phyloP scores from a whole-genome alignment of 2,888 invertebrate species.

The Bombyx huttoni region DNA sequence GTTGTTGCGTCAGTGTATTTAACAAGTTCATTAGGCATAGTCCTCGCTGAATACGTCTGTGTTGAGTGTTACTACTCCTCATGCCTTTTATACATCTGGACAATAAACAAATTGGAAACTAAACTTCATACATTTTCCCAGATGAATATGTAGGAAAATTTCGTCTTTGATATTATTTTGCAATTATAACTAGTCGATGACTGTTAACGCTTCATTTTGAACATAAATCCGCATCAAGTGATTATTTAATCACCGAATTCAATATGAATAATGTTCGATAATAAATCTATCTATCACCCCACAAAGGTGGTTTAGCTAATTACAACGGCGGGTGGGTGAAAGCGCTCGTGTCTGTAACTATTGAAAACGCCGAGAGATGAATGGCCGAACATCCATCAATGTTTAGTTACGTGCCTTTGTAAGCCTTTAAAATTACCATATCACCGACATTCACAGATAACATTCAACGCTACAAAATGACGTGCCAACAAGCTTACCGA shows the following conservation, averaged over 20 bases:
- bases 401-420: slow-evolving; percentile 20
- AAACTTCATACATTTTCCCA: too few species aligned
- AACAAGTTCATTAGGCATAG: not conserved
- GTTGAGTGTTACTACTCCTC: too few species aligned
- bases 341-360: slow-evolving; percentile 21
- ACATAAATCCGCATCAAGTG: not conserved
- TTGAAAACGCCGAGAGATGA: slow-evolving; percentile 21
- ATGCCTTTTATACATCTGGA: too few species aligned
- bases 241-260: not conserved
- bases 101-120: too few species aligned
- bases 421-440: slow-evolving; percentile 9
- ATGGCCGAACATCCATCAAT: slow-evolving; percentile 35
- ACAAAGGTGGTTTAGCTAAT: slow-evolving; percentile 27
- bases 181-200: not conserved
- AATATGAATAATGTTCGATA: not conserved
- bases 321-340: slow-evolving; percentile 22
- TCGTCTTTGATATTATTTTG: too few species aligned
- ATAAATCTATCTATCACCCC: slow-evolving; percentile 23
- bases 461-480: not conserved
- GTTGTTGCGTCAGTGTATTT: not conserved
- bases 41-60: not conserved
- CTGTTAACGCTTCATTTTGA: not conserved
- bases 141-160: too few species aligned
- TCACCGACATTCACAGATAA: slow-evolving; percentile 1
- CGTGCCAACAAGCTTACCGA: not conserved